Base-by-base conservation (phyloP, 1,140 invertebrate genomes). In the Temnothorax curvispinosus region DNA sequence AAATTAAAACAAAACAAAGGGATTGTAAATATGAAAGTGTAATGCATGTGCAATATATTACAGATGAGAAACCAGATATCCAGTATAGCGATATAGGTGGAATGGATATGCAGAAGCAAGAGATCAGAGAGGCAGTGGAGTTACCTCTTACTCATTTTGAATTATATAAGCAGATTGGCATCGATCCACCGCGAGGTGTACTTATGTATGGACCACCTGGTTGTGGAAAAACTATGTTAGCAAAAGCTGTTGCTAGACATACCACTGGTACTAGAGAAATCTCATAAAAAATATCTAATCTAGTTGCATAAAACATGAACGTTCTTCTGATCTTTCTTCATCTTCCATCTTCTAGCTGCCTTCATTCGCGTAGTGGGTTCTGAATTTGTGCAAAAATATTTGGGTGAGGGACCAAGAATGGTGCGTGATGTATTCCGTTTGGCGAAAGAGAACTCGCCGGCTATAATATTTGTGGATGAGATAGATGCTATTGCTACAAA, bases 31-130 rank as follows among this genome's bases (percentile, higher is more conserved):
- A 75, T 56, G 3, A 65, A 74, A 58, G 58, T 85, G 50, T 89
- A 65, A 41, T 41, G 35, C 1, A 62, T 58, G 84, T 82, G 35
- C 52, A 35, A 80, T 91, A 21, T 6, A 54, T 54, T 54, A 54
- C 94, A 97, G 99, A 99, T 97, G 99, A 99, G 95, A 99, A 99
- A 93, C 99, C 99, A 3, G 99, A 99, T 96, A 98, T 99, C 18
- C 97, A 97, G 67, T 99, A 99, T 94, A 97, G 98, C 35, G 99
- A 99, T 93, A 99, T 99, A 95, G 99, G 99, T 95, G 99, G 99
- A 60, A 98, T 99, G 97, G 99, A 99, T 94, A 99, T 99, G 96
- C 99, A 99, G 94, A 99, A 99, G 92, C 99, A 99, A 95, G 99
- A 99, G 95, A 99, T 99, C 86, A 96, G 99, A 72, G 99, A 99